Base-by-base conservation (phyloP, 2,888 invertebrate genomes). In the Disparrhopalites patrizii region DNA sequence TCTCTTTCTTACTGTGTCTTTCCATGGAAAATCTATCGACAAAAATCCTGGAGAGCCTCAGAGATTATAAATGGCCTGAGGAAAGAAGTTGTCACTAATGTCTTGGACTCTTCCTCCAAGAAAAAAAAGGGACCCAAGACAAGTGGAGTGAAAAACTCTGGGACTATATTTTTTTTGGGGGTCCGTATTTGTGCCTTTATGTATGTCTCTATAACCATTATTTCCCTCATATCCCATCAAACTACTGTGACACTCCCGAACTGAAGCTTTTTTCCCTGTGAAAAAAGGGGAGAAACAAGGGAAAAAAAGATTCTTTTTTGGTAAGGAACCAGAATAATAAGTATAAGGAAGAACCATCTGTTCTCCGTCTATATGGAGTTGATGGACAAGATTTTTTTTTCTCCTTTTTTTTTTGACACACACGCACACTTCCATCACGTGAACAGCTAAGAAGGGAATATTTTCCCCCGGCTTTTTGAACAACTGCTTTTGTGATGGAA, bases 31-130 rank as follows among this genome's bases (percentile, higher is more conserved):
- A 47, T 47, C 47, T 47, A 47, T 47, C 25, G 47, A 47, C 47
- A 47, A n/a, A n/a, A n/a, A 47, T 47, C 47, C 47, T 47, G 47
- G 47, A 47, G n/a, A n/a, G n/a, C n/a, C 8, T 43, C 43, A 43
- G n/a, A 55, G 54, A 63, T 63, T 63, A 63, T 56, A 63, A 56
- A 63, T 56, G 56, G 54, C 55, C 63, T 43, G 63, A 55, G 54
- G 63, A 56, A 55, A 55, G 55, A 56, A 55, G 43, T 54, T 55
- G 63, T 63, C 63, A 54, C 55, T 55, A 43, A 28, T 15, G 63
- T 60, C n/a, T 47, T 51, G 52, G 54, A 47, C 47, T 60, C 50
- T n/a, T n/a, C n/a, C n/a, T n/a, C n/a, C n/a, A n/a, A n/a, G n/a
- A n/a, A n/a, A n/a, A n/a, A n/a, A n/a, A n/a, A n/a, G n/a, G n/a